Evolutionary conservation across 2,113 vertebrate genomes (phyloP).

Genomic region (Ceyx cyanopectus): DNA sequence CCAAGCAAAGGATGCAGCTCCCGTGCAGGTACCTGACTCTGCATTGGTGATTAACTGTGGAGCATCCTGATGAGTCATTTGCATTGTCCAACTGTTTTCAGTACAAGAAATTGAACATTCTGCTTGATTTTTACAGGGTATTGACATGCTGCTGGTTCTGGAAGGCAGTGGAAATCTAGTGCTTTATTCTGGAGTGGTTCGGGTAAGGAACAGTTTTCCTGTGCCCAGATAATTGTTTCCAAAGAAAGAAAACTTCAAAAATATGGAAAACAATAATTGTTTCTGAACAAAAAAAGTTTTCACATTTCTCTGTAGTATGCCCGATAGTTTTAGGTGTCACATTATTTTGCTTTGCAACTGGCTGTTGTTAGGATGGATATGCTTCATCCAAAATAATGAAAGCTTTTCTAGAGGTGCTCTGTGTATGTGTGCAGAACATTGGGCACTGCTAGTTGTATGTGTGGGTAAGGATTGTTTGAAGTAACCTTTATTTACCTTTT

Average conservation of each 20-base stretch:
- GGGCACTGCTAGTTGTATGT: neutral
- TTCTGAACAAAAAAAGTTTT: neutral
- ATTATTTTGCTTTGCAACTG: neutral
- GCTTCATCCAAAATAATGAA: neutral
- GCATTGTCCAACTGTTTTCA: neutral
- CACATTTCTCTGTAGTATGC: neutral
- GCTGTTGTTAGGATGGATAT: neutral
- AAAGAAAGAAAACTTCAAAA: neutral
- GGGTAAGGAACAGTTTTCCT: conserved; percentile 75
- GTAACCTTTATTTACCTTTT: neutral
- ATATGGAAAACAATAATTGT: neutral
- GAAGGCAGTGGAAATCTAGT: conserved; percentile 92
- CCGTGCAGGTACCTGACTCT: conserved; percentile 69
- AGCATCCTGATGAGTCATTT: neutral
- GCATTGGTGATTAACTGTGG: neutral
- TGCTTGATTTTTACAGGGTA: conserved; percentile 77
- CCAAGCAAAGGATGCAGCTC: conserved; percentile 93
- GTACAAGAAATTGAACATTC: neutral
- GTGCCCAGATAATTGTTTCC: neutral
- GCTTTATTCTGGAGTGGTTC: conserved; percentile 92
- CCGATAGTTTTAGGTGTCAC: neutral
- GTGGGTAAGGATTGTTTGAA: neutral
- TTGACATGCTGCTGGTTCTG: conserved; percentile 89
- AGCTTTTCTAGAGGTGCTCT: neutral
- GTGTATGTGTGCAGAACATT: neutral